Evolutionary conservation across 2,888 invertebrate genomes (phyloP), one percentile per base, ranked within the genome.

Genomic region (Idaea dimidiata): DNA sequence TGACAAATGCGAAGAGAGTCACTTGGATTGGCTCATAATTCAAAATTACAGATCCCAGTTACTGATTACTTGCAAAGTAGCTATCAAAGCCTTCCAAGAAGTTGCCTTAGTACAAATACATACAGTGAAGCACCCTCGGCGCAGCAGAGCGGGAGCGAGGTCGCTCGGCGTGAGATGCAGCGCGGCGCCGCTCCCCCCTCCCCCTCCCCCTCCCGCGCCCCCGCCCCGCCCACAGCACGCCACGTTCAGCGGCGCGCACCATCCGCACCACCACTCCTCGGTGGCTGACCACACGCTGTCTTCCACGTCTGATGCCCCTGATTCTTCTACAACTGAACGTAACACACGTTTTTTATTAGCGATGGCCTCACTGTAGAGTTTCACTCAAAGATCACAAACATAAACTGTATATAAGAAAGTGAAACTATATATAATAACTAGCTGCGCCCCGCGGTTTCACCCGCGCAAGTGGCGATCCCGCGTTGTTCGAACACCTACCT

Each of bases 281-380:
- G 80, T 84, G 0, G 78, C 60, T 0, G 82, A 79, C 91, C 91
- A 91, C 1, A 78, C 73, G 0, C 73, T 58, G 1, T 91, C 91
- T 63, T 91, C 91, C 0, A 80, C 74, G 57, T 92, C 91, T 1
- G 91, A 92, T 2, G 86, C 75, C 0, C 87, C 86, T 0, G 91
- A 92, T 68, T 91, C 91, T 67, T 90, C 91, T 57, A 91, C 91
- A 91, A 63, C 1, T 24, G 24, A 5, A 24, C 5, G 5, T 24
- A 24, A 24, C 5, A 24, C 5, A 5, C 5, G 5, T 3, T 24
- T 24, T 24, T 24, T 5, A 3, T 24, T 5, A 3, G 24, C 24
- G 5, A 1, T 24, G 5, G 5, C 24, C 24, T n/a, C 24, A 24
- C 24, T 24, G 3, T 24, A 5, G 24, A 24, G 24, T 5, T 24